These are phyloP conservation scores for Leucania comma DNA, from an alignment of 2,888 invertebrate species.

Conservation along the genomic window DNA sequence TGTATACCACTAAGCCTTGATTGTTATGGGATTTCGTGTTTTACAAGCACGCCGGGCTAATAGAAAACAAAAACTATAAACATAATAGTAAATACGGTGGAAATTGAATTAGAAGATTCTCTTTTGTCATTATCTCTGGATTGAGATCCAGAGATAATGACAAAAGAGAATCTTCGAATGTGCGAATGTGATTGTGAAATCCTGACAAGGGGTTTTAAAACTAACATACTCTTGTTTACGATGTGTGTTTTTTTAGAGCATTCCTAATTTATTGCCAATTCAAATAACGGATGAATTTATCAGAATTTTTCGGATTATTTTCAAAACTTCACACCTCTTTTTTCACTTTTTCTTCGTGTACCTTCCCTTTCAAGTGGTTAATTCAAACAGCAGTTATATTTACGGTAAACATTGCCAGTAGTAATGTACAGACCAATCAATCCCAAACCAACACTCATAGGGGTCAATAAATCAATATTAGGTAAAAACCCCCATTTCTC, in stretches of 20 bases:
- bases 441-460: slow-evolving; percentile 33
- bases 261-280: not conserved
- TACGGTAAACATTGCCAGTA: not conserved
- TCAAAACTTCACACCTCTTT: not conserved
- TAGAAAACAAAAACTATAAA: slow-evolving; percentile 80
- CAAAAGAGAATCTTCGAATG: too few species aligned
- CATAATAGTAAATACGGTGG: slow-evolving; percentile 73
- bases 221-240: not conserved
- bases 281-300: not conserved
- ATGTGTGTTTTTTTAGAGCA: not conserved
- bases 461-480: slow-evolving; percentile 57
- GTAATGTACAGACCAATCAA: slow-evolving; percentile 11
- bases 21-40: slow-evolving; percentile 85
- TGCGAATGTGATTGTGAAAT: slow-evolving; percentile 14
- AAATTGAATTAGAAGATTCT: slow-evolving; percentile 76
- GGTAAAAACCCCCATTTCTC: slow-evolving; percentile 52
- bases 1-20: slow-evolving; percentile 85
- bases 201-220: slow-evolving; percentile 5
- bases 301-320: not conserved
- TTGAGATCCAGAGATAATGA: too few species aligned
- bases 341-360: not conserved
- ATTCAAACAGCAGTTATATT: too few species aligned
- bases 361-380: not conserved
- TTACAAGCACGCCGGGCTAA: slow-evolving; percentile 77
- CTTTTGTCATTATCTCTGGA: slow-evolving; percentile 65